These are phyloP conservation scores for Polyommatus icarus DNA, from an alignment of 2,888 invertebrate genomes.

Conservation along the genomic window DNA sequence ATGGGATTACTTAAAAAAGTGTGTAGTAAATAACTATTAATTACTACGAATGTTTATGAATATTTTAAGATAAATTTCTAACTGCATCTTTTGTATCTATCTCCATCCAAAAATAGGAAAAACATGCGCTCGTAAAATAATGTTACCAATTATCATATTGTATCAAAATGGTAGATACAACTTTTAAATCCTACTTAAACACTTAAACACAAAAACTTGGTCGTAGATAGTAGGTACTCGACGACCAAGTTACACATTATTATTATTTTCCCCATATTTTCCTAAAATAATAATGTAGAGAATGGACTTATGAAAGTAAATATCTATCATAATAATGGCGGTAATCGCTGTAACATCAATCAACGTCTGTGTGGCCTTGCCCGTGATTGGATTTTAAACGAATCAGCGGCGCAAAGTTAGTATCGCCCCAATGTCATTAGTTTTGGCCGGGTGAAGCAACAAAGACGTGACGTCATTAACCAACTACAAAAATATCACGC, in stretches of 20 bases:
- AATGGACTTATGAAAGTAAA: conserved; percentile 14
- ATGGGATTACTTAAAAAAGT: background rate
- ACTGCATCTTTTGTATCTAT: too few relatives aligned
- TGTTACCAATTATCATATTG: too few relatives aligned
- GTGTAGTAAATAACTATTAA: too few relatives aligned
- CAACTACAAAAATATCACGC: too few relatives aligned
- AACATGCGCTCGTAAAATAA: too few relatives aligned
- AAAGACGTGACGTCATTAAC: conserved; percentile 12
- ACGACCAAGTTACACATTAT: background rate
- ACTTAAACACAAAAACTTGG: too few relatives aligned
- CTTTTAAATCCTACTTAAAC: too few relatives aligned
- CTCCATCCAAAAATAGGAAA: too few relatives aligned
- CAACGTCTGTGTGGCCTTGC: conserved; percentile 23
- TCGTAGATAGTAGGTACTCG: too few relatives aligned
- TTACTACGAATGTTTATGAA: too few relatives aligned
- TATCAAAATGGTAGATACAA: too few relatives aligned
- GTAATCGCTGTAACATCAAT: conserved; percentile 28
- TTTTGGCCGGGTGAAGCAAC: background rate
- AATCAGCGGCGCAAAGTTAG: conserved; percentile 14
- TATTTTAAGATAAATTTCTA: too few relatives aligned
- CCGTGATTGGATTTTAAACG: conserved; percentile 29
- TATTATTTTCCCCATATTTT: background rate
- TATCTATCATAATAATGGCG: conserved; percentile 24
- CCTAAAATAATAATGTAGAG: background rate
- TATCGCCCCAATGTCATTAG: conserved; percentile 15